These are phyloP conservation scores for Melopsittacus undulatus DNA, from an alignment of 2,797 vertebrate genomes.

Conservation along the genomic window DNA sequence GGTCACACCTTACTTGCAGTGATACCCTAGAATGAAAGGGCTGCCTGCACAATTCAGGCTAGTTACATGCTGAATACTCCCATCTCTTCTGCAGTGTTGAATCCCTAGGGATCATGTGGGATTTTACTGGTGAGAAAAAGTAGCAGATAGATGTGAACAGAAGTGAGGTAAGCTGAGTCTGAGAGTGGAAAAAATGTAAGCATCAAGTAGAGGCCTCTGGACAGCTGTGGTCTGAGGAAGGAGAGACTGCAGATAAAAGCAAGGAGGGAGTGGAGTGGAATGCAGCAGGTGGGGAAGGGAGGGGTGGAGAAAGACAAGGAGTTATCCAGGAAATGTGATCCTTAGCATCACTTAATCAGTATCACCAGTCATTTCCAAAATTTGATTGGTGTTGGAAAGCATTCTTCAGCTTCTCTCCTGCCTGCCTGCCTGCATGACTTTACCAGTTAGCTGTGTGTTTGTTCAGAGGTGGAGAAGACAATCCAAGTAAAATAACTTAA, in stretches of 20 bases:
- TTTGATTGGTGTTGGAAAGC: not conserved
- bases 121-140: not conserved
- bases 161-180: not conserved
- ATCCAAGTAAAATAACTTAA: not conserved
- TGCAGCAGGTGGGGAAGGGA: not conserved
- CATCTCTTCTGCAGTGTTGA: not conserved
- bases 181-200: not conserved
- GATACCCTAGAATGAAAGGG: not conserved
- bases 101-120: not conserved
- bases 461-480: not conserved
- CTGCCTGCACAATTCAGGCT: not conserved
- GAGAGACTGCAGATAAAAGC: constrained; percentile 20
- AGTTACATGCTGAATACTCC: not conserved
- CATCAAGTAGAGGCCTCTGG: not conserved
- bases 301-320: not conserved
- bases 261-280: not conserved
- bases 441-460: not conserved
- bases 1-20: not conserved
- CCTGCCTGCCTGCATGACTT: not conserved
- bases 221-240: not conserved
- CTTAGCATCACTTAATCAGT: not conserved
- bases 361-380: not conserved
- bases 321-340: not conserved
- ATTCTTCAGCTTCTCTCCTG: not conserved
- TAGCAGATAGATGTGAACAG: not conserved